Base-by-base conservation (phyloP, 2,113 vertebrate genomes). In the Lipophrys pholis region DNA sequence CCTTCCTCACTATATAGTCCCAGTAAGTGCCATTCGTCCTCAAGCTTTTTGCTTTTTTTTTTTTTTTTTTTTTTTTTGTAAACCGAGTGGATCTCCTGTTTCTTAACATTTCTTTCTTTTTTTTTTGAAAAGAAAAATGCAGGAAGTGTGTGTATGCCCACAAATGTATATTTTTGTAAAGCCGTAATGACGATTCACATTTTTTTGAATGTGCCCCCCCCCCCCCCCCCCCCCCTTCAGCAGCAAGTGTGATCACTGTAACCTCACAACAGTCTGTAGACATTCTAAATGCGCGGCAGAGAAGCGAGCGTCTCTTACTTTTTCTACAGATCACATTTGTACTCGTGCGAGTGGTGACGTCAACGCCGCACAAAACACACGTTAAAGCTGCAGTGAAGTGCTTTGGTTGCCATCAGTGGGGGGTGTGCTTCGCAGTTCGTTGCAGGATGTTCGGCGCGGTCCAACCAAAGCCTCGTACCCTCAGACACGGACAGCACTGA, bases 81-180 rank as follows among this genome's bases (percentile, higher is more conserved):
- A 82, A 75, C 64, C 8, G 58, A 59, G 30, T 35, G 69, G 46
- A 56, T 78, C 54, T 76, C 40, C 54, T 36, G 54, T 77, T 83
- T 86, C 4, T 74, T 73, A 79, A 48, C 68, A 40, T 79, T 7
- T 30, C 21, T 30, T 30, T 30, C 21, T 60, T 16, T 76, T 73
- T 82, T 89, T 69, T 71, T 30, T 30, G n/a, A n/a, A n/a, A 30
- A 30, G 21, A 30, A 68, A 81, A 72, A 57, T 57, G 39, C 14
- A 59, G 8, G 72, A 69, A 38, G 30, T n/a, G 43, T 41, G 59
- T 63, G 42, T 38, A 73, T 58, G 55, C 53, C 79, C 76, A 75
- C 79, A 72, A 89, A 87, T 84, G 80, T 91, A 76, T 91, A 93
- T 93, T 93, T 92, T 93, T 93, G 79, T 91, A 90, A 82, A 84